These are phyloP conservation scores for Netelia fuscicornis DNA, from an alignment of 2,888 invertebrate genomes.

Conservation along the genomic window DNA sequence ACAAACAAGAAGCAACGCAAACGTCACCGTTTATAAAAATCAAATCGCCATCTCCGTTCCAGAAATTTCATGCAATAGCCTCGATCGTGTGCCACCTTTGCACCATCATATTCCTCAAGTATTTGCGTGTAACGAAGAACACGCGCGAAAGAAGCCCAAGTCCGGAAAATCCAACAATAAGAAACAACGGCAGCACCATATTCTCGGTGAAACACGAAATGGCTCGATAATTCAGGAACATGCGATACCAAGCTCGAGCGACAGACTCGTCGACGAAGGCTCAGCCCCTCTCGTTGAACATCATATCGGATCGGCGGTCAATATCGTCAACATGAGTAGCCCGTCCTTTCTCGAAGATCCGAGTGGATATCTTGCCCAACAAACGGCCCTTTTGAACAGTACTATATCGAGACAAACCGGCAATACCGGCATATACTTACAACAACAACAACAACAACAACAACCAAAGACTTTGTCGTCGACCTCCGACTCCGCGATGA, in stretches of 20 bases:
- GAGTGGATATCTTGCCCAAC: conserved; percentile 95
- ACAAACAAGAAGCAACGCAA: conserved; percentile 66
- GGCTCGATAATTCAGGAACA: conserved; percentile 74
- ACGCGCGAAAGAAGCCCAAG: conserved; percentile 87
- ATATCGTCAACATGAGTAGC: conserved; percentile 84
- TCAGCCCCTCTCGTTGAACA: conserved; percentile 54
- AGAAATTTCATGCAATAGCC: conserved; percentile 86
- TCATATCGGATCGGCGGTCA: conserved; percentile 71
- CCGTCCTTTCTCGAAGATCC: conserved; percentile 97
- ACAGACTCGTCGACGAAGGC: conserved; percentile 71
- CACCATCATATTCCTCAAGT: conserved; percentile 89
- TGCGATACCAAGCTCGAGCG: conserved; percentile 76
- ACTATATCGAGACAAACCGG: conserved; percentile 90
- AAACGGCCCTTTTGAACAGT: conserved; percentile 94
- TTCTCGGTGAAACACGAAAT: conserved; percentile 70
- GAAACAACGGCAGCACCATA: conserved; percentile 78
- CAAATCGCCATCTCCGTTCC: conserved; percentile 70
- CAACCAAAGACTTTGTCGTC: conserved; percentile 81
- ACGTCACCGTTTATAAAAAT: conserved; percentile 53
- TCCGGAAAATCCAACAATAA: conserved; percentile 86
- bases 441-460: conserved; percentile 75
- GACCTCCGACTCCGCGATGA: conserved; percentile 78
- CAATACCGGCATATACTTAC: conserved; percentile 54
- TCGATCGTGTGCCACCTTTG: conserved; percentile 90
- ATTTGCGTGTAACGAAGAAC: conserved; percentile 86